A percentile compares a stretch with the other conserved stretches of the same genome.
These are phyloP conservation scores for Calameuta filiformis DNA, from an alignment of 2,888 invertebrate genomes.

Conservation along the genomic window DNA sequence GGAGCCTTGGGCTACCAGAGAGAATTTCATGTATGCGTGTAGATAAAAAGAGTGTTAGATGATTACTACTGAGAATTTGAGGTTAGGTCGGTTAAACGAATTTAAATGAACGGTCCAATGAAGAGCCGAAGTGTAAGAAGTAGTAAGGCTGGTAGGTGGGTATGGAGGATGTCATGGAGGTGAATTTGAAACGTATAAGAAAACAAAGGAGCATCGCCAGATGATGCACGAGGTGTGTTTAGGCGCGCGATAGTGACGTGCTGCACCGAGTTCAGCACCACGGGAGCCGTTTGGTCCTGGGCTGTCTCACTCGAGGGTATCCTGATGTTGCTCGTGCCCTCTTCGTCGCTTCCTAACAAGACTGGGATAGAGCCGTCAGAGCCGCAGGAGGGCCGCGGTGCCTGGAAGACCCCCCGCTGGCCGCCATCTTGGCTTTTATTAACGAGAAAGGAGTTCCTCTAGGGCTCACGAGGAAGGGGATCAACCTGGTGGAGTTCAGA, in stretches of 20 bases:
- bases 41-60: neutral
- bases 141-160: neutral
- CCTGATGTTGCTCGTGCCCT: neutral
- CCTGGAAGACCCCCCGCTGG: conserved; percentile 62
- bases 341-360: conserved; percentile 52
- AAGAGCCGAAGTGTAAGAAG: neutral
- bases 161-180: neutral
- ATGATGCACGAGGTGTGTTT: conserved; percentile 66
- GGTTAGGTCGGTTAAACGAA: neutral
- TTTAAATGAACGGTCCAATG: neutral
- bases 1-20: neutral
- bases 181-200: conserved; percentile 23
- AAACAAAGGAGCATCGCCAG: conserved; percentile 55
- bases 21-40: neutral
- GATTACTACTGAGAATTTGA: neutral
- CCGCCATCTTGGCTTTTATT: conserved; percentile 65
- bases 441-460: conserved; percentile 53
- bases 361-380: conserved; percentile 66
- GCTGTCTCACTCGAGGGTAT: conserved; percentile 8
- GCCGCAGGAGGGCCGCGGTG: conserved; percentile 61
- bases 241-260: conserved; percentile 63
- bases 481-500: conserved; percentile 27
- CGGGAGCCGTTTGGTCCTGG: conserved; percentile 59
- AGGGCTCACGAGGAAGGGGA: conserved; percentile 28
- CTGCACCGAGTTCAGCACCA: conserved; percentile 52